Percentiles rank a stretch among this genome's conserved stretches.
These are phyloP conservation scores for Anoplolepis gracilipes DNA, from an alignment of 1,140 invertebrate species.

Conservation along the genomic window DNA sequence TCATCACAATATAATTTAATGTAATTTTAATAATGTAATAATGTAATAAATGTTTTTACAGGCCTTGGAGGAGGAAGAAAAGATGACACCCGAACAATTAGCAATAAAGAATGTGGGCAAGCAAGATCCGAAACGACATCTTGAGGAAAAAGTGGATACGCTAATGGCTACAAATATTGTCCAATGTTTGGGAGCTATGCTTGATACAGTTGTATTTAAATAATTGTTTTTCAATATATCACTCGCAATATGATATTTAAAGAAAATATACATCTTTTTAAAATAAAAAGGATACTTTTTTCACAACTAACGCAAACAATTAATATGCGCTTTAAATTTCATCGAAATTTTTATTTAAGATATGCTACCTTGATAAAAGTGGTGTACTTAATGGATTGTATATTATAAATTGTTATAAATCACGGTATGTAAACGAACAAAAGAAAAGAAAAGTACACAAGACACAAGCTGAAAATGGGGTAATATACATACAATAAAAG, in stretches of 20 bases:
- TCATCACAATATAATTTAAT: slow-evolving; percentile 15
- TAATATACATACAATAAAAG: neutral
- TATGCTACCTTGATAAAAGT: slow-evolving; percentile 1
- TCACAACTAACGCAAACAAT: slow-evolving; percentile 9
- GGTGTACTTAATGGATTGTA: neutral
- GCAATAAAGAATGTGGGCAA: slow-evolving; percentile 99
- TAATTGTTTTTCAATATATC: slow-evolving; percentile 84
- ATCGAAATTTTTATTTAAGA: slow-evolving; percentile 19
- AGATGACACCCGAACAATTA: slow-evolving; percentile 99
- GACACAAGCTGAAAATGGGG: neutral
- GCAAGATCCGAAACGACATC: slow-evolving; percentile 99
- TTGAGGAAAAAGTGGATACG: slow-evolving; percentile 99
- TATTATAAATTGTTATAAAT: slow-evolving; percentile 6
- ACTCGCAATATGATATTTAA: slow-evolving; percentile 75
- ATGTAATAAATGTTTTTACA: slow-evolving; percentile 81
- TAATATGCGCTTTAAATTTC: too few species aligned
- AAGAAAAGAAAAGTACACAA: neutral
- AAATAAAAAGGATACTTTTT: slow-evolving; percentile 58
- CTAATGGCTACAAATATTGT: slow-evolving; percentile 99
- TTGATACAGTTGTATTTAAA: slow-evolving; percentile 98
- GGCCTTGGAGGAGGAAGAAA: slow-evolving; percentile 99
- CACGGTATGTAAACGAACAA: neutral
- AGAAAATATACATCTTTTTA: slow-evolving; percentile 78
- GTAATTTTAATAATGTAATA: too few species aligned
- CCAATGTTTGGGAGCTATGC: slow-evolving; percentile 99